Conservation (phyloP, 2,888 invertebrate genomes). For the Ryuthela nishihirai region DNA sequence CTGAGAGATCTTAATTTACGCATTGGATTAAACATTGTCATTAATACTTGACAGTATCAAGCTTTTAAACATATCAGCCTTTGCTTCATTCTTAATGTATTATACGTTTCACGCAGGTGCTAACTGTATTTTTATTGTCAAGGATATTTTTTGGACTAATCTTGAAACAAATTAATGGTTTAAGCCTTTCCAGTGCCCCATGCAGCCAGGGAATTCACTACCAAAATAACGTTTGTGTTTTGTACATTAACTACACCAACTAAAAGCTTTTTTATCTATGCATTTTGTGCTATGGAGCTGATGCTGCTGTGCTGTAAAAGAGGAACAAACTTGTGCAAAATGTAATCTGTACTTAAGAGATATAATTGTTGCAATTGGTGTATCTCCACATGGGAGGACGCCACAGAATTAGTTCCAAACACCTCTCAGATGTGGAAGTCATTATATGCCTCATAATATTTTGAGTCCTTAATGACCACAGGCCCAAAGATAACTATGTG, state of each 20-base stretch:
- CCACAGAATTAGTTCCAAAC: slow-evolving; percentile 5
- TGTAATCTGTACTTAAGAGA: slow-evolving; percentile 6
- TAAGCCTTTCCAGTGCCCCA: slow-evolving; percentile 16
- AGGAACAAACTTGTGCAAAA: slow-evolving; percentile 7
- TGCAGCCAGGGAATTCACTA: background rate
- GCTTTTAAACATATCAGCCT: slow-evolving; percentile 21
- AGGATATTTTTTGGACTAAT: too few relatives aligned
- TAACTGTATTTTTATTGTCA: background rate
- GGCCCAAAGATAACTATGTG: slow-evolving; percentile 35
- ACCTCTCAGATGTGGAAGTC: slow-evolving; percentile 12
- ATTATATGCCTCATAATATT: too few relatives aligned
- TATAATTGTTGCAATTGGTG: background rate
- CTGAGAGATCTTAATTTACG: too few relatives aligned
- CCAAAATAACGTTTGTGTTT: background rate
- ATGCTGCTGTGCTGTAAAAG: background rate
- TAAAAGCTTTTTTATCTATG: too few relatives aligned
- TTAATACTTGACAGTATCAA: background rate
- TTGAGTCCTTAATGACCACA: too few relatives aligned
- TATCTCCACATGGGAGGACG: slow-evolving; percentile 7
- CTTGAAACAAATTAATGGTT: too few relatives aligned
- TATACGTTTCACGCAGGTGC: background rate
- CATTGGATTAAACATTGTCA: background rate
- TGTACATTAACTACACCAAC: too few relatives aligned
- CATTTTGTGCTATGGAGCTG: too few relatives aligned
- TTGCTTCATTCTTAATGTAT: slow-evolving; percentile 1